Evolutionary conservation across 2,113 vertebrate genomes (phyloP).

Genomic region (Periophthalmus modestus): DNA sequence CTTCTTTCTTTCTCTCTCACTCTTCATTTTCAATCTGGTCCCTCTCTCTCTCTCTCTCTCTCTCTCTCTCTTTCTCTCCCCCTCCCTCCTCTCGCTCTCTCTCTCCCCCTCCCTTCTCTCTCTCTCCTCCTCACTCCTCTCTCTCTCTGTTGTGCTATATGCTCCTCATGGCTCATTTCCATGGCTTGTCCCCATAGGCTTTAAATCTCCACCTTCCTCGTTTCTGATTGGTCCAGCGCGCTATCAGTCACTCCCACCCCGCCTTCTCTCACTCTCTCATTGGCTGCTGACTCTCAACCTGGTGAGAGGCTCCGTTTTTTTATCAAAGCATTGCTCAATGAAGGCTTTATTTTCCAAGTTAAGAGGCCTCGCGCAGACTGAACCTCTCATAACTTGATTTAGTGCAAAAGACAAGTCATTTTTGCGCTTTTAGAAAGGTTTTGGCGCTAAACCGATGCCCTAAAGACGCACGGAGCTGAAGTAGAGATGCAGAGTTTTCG

Average conservation of each 20-base stretch:
- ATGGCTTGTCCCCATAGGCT: neutral
- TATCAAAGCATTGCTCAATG: conserved; percentile 1
- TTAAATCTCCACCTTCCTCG: neutral
- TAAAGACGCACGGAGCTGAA: neutral
- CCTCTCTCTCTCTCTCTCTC: neutral
- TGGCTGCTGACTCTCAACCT: conserved; percentile 19
- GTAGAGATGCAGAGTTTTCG: conserved; percentile 60
- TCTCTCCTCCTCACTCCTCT: no score
- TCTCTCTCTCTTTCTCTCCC: neutral
- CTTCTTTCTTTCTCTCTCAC: no score
- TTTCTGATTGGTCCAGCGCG: conserved; percentile 28
- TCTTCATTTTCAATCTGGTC: no score
- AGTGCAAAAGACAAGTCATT: no score
- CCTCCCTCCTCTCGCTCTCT: neutral
- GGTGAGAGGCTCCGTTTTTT: neutral
- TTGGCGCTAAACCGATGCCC: neutral
- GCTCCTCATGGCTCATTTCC: conserved; percentile 73
- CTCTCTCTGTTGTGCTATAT: neutral
- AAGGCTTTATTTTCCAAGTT: neutral
- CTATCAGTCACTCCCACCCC: neutral
- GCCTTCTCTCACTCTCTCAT: conserved; percentile 29
- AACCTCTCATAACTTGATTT: neutral
- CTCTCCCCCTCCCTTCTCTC: no score
- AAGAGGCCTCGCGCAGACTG: neutral
- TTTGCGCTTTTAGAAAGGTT: neutral